These are phyloP conservation scores for Nowickia ferox DNA, from an alignment of 2,888 invertebrate genomes.

Conservation along the genomic window DNA sequence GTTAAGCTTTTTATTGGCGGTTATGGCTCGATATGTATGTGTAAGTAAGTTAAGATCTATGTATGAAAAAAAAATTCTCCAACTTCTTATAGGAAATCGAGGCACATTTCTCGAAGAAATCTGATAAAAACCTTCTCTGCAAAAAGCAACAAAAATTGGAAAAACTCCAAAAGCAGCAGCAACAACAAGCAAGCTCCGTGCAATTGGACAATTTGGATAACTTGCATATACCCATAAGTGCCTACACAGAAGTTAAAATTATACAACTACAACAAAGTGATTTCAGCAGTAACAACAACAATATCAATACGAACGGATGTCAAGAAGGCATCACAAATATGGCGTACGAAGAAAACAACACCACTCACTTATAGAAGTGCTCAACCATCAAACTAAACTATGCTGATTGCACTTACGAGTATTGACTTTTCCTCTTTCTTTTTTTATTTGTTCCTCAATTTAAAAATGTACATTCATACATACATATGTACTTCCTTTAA, in stretches of 20 bases:
- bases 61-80: no score
- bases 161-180: conserved; percentile 55
- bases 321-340: conserved; percentile 75
- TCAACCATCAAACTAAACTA: not conserved
- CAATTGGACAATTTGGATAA: conserved; percentile 77
- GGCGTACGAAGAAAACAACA: conserved; percentile 79
- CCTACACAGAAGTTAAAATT: conserved; percentile 76
- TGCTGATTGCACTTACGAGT: not conserved
- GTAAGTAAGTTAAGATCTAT: not conserved
- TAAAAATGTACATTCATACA: no score
- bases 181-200: conserved; percentile 63
- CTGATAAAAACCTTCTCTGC: conserved; percentile 76
- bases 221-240: conserved; percentile 77
- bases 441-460: no score
- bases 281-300: conserved; percentile 68
- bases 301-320: conserved; percentile 8
- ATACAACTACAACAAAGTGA: conserved; percentile 80
- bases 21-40: no score
- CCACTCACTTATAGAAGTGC: conserved; percentile 78
- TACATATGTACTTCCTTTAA: no score
- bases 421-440: no score
- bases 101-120: conserved; percentile 81
- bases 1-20: no score
- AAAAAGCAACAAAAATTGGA: conserved; percentile 73
- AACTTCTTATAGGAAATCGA: conserved; percentile 79